Evolutionary conservation across 2,797 vertebrate species (phyloP), one percentile per base, ranked within the genome.

Genomic region (Clarias laeviceps): DNA sequence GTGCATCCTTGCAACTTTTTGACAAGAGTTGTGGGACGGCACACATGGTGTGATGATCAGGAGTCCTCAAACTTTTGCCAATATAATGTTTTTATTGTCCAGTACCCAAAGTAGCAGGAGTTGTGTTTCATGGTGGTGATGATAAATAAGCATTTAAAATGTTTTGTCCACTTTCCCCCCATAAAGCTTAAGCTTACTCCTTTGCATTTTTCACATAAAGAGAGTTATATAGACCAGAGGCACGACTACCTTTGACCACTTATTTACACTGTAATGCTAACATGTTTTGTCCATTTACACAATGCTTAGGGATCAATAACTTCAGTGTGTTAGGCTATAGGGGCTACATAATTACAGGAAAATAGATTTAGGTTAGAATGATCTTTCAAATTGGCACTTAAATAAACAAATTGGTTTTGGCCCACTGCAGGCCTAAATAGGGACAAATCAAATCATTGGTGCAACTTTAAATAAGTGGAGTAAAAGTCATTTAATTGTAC

Each of bases 381-480:
- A 66, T 62, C 57, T 76, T 78, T 82, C 22, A 70, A 65, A 76
- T 56, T n/a, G 9, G 65, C 79, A 56, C 65, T 37, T 72, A 68
- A 59, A 65, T 78, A 65, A 83, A 62, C 66, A 22, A 45, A 85
- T 89, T 14, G 56, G 54, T 88, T 77, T 84, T 83, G 85, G 86
- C 68, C 87, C 86, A 88, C 34, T 64, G 62, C 37, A 78, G 78
- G 17, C 20, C 69, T 24, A 81, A 54, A 73, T 50, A 54, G 15
- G 17, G 70, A 27, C 6, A 8, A 50, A 73, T 73, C 68, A 70
- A 40, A 40, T 70, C 20, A 17, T 5, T 69, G 32, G 20, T 40
- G 24, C 20, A 70, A 17, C n/a, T 56, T 56, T 74, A 74, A 56
- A 29, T 56, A 27, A 56, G 2, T 74, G n/a, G 15, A 20, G n/a